A percentile compares a stretch with the other conserved stretches of the same genome.
phyloP scores from a whole-genome alignment of 2,797 vertebrate species.

The Intellagama lesueurii region DNA sequence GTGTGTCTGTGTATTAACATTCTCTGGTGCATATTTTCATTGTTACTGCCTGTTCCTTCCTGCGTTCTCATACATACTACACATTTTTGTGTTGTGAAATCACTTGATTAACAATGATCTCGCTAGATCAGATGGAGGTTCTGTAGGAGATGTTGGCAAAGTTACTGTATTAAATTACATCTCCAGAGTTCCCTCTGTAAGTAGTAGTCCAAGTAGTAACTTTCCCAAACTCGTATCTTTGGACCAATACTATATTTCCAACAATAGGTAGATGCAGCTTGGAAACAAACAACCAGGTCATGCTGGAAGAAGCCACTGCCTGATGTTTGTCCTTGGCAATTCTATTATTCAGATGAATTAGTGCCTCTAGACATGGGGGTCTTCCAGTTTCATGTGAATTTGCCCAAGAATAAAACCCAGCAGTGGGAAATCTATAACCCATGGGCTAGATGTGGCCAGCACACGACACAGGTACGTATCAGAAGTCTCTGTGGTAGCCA shows the following conservation, averaged over 20 bases:
- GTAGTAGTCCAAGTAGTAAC: too few relatives aligned
- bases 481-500: neutral
- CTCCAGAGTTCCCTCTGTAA: too few relatives aligned
- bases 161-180: too few relatives aligned
- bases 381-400: neutral
- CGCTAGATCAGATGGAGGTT: neutral
- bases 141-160: neutral
- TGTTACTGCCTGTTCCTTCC: constrained; percentile 14
- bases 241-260: neutral
- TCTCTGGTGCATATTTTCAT: constrained; percentile 18
- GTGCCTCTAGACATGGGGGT: neutral
- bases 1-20: constrained; percentile 16
- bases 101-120: neutral
- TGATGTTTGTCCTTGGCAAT: neutral
- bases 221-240: too few relatives aligned
- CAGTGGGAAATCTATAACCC: neutral
- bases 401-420: neutral
- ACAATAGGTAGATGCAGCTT: neutral
- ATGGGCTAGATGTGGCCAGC: too few relatives aligned
- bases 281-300: neutral
- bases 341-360: neutral
- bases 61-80: constrained; percentile 18
- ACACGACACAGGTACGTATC: neutral
- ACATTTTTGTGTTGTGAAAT: constrained; percentile 17
- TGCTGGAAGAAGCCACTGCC: neutral